Base-by-base conservation (phyloP, 2,888 invertebrate genomes). In the Tipula helvola region DNA sequence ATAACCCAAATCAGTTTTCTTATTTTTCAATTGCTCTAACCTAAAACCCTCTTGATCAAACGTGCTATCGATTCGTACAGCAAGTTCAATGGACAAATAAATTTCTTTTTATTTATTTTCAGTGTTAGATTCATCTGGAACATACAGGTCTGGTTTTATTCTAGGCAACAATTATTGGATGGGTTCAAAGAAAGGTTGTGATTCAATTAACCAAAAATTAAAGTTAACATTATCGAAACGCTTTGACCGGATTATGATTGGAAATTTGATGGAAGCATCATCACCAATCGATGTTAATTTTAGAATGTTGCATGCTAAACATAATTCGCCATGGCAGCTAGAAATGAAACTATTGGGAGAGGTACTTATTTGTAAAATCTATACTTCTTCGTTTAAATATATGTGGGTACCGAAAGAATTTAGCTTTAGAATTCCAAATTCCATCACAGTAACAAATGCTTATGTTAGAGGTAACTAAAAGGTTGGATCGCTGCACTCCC, bases 161-260 rank as follows among this genome's bases (percentile, higher is more conserved):
- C 93, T 93, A 88, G 94, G 94, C 0, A 93, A 94, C 88, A 94
- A 93, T 89, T 93, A 92, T 86, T 94, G 94, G 94, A 88, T 94
- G 52, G 94, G 94, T 12, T 92, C 92, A 39, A 91, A 90, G 71
- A 90, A 90, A 57, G 93, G 93, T 16, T 94, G 94, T 88, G 88
- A 90, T 2, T 93, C 93, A 1, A 89, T 92, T 0, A 89, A 90
- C 52, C 88, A 88, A 39, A 91, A 91, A 2, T 89, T 91, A 8
- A 89, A 89, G 36, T 90, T 92, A 39, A 92, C 92, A 13, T 88
- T 92, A 2, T 91, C 91, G 0, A 89, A 90, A 87, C 90, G 90
- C 87, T 91, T 89, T 87, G 89, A 90, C 1, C 89, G 92, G 0
- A 89, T 90, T 2, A 92, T 92, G 92, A 90, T 91, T 86, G 88